phyloP scores from a whole-genome alignment of 2,888 invertebrate genomes.

The Metopia argyrocephala region DNA sequence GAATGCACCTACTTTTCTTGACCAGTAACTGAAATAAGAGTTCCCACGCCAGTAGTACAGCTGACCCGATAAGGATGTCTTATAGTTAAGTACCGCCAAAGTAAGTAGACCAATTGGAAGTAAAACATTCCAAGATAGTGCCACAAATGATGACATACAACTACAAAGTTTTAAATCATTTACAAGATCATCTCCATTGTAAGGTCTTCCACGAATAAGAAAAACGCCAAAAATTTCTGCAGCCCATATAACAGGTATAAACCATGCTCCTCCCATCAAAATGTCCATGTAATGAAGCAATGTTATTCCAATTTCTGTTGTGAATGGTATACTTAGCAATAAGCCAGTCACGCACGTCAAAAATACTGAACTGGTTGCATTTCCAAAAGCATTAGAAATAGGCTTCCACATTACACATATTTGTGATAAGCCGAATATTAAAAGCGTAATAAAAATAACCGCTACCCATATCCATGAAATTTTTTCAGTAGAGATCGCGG shows the following conservation, averaged over 20 bases:
- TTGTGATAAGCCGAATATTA: constrained; percentile 92
- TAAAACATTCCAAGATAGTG: constrained; percentile 93
- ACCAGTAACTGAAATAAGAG: constrained; percentile 90
- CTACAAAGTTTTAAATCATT: constrained; percentile 78
- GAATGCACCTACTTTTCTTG: constrained; percentile 86
- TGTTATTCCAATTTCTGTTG: constrained; percentile 90
- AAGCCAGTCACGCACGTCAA: constrained; percentile 90
- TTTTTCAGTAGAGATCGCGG: constrained; percentile 86
- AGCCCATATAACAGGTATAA: constrained; percentile 89
- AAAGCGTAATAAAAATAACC: constrained; percentile 89
- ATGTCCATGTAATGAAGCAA: constrained; percentile 92
- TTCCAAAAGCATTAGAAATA: constrained; percentile 87
- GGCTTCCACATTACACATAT: constrained; percentile 95
- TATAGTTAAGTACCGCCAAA: constrained; percentile 84
- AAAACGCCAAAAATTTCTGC: constrained; percentile 90
- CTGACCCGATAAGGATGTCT: constrained; percentile 84
- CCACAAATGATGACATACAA: constrained; percentile 83
- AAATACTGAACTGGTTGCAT: constrained; percentile 87
- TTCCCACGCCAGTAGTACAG: constrained; percentile 84
- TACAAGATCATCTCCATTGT: constrained; percentile 82
- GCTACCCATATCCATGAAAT: constrained; percentile 94
- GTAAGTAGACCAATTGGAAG: constrained; percentile 90
- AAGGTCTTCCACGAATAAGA: constrained; percentile 91
- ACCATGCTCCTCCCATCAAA: constrained; percentile 91
- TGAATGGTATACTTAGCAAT: constrained; percentile 89